Base-by-base conservation (phyloP, 2,888 invertebrate species). In the Flexamia atlantica region DNA sequence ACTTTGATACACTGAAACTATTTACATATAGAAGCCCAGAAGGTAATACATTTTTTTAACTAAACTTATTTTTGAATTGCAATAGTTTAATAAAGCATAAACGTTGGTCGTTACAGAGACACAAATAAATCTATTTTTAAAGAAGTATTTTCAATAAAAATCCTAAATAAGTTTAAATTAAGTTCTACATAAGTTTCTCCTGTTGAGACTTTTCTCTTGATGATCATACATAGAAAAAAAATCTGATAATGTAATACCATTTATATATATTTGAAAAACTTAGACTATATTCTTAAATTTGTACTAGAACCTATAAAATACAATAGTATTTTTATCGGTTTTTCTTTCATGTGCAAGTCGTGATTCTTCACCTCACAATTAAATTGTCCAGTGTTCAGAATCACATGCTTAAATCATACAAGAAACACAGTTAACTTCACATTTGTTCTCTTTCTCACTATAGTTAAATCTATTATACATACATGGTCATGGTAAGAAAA, bases 221-320 rank as follows among this genome's bases (percentile, higher is more conserved):
- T n/a, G n/a, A n/a, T n/a, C n/a, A n/a, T n/a, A n/a, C n/a, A n/a
- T n/a, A n/a, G n/a, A n/a, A n/a, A n/a, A n/a, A n/a, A n/a, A n/a
- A n/a, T n/a, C n/a, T n/a, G n/a, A n/a, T n/a, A n/a, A n/a, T n/a
- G n/a, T n/a, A n/a, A n/a, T n/a, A n/a, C n/a, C n/a, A n/a, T n/a
- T n/a, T n/a, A n/a, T n/a, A n/a, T n/a, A n/a, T n/a, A n/a, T n/a
- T n/a, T n/a, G n/a, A n/a, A n/a, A n/a, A n/a, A n/a, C n/a, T n/a
- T n/a, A n/a, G n/a, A n/a, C n/a, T 1, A 64, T 14, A 25, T 30
- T 64, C 64, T 64, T 30, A 64, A 64, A 64, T 64, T 64, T 64
- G 64, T 64, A 64, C 64, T 64, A 28, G 28, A 64, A 64, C 28
- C 14, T 64, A 64, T 23, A 64, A 64, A 64, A 64, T 64, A 64